Evolutionary conservation across 2,888 invertebrate species (phyloP), one percentile per base, ranked within the genome.

Genomic region (Parascotia fuliginaria): DNA sequence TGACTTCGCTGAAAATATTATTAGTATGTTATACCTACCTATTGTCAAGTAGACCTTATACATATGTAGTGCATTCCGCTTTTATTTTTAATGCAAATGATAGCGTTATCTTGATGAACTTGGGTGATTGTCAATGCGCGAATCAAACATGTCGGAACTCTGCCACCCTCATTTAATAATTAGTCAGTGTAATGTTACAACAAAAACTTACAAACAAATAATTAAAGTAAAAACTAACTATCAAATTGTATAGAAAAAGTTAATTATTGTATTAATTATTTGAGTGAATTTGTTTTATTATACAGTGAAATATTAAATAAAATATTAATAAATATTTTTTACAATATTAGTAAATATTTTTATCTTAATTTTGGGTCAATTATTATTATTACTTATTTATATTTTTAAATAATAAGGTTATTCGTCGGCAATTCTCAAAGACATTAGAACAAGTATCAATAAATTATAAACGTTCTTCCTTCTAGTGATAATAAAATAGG

Each of bases 1-100:
- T 42, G 65, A 60, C 69, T 62, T 69, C 65, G 65, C 65, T 70
- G 65, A 58, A 68, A 69, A 62, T 62, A 65, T 65, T 44, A 41
- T 15, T 31, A n/a, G 32, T 32, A 56, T 47, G n/a, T n/a, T n/a
- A n/a, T n/a, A n/a, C n/a, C n/a, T 55, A 53, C 37, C 66, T 57
- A 68, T 70, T 70, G 66, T 70, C 50, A 55, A 37, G 11, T 31
- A 42, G 33, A 47, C 9, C 53, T 54, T n/a, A n/a, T n/a, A 41
- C 60, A 45, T 50, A 52, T 46, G 42, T 36, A 44, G 42, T 53
- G 44, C 48, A 53, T 38, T 42, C 32, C 36, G 34, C 47, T 45
- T 39, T 56, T 46, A 56, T 66, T 67, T 70, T 54, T 48, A 55
- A 71, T 73, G 65, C 64, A 56, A 70, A 73, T 73, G 31, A 42